Conservation (phyloP, 23 tunicate genomes). For the Aplidium turbinatum region DNA sequence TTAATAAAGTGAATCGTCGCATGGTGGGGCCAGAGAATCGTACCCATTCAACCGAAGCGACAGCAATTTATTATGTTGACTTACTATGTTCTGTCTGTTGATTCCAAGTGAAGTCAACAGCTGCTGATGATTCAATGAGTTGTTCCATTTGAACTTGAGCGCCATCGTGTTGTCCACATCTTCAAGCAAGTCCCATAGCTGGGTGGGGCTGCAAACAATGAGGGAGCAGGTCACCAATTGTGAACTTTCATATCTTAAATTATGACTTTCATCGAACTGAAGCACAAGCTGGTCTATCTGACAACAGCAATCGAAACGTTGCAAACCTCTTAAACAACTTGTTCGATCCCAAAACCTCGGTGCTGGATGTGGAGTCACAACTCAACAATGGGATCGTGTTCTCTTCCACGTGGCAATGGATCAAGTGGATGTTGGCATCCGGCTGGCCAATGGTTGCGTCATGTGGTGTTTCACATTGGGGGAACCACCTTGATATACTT, state of each 20-base stretch:
- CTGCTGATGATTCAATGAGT: constrained; percentile 45
- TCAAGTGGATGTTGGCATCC: background rate
- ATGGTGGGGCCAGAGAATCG: too few species aligned
- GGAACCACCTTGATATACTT: background rate
- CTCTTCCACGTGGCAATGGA: constrained; percentile 6
- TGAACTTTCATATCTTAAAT: too few species aligned
- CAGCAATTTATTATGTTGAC: too few species aligned
- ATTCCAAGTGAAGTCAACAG: constrained; percentile 57
- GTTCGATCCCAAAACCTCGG: too few species aligned
- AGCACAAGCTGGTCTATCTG: too few species aligned
- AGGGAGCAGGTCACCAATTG: too few species aligned
- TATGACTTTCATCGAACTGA: too few species aligned
- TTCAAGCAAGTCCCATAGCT: constrained; percentile 60
- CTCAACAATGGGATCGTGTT: background rate
- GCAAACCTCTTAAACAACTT: too few species aligned
- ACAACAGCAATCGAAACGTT: too few species aligned
- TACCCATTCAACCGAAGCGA: too few species aligned
- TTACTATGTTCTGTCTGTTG: constrained; percentile 70
- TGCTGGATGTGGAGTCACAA: background rate
- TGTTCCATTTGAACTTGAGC: constrained; percentile 57
- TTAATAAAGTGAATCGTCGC: too few species aligned
- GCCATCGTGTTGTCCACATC: constrained; percentile 81
- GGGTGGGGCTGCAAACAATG: constrained; percentile 31
- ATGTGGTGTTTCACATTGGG: background rate
- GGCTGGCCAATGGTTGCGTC: too few species aligned